These are phyloP conservation scores for Argyresthia goedartella DNA, from an alignment of 2,888 invertebrate genomes.

Conservation along the genomic window DNA sequence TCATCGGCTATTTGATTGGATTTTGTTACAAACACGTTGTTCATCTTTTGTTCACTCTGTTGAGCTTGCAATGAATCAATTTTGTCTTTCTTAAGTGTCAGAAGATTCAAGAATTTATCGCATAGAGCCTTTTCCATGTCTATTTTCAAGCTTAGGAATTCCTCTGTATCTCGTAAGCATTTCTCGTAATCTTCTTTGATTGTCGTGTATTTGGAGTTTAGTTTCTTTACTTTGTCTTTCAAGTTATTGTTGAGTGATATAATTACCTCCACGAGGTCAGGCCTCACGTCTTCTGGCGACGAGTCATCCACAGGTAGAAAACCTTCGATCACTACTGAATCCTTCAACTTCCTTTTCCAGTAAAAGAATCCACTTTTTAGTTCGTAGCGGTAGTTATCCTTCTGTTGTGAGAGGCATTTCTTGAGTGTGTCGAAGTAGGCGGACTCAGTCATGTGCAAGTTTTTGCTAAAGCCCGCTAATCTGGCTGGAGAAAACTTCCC, in stretches of 20 bases:
- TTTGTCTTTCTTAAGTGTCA: conserved; percentile 23
- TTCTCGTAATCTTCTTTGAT: conserved; percentile 35
- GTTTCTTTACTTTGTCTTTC: conserved; percentile 22
- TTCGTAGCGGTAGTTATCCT: conserved; percentile 36
- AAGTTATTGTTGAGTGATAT: conserved; percentile 33
- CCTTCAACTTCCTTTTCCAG: conserved; percentile 37
- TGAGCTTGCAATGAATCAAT: neutral
- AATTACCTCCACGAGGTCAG: conserved; percentile 37
- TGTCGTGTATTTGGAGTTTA: conserved; percentile 22
- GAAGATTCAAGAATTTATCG: conserved; percentile 34
- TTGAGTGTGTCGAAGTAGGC: conserved; percentile 29
- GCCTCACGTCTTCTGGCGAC: conserved; percentile 21
- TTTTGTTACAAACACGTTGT: no score
- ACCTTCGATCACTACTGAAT: conserved; percentile 35
- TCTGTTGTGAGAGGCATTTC: conserved; percentile 30
- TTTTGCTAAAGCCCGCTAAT: conserved; percentile 37
- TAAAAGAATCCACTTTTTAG: conserved; percentile 47
- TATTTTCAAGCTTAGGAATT: conserved; percentile 44
- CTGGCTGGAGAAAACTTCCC: conserved; percentile 42
- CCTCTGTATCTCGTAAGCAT: conserved; percentile 42
- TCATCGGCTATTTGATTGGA: no score
- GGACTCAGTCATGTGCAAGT: conserved; percentile 30
- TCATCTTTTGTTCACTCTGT: no score
- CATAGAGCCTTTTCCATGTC: conserved; percentile 47
- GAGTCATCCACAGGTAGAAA: conserved; percentile 41